phyloP scores from a whole-genome alignment of 2,888 invertebrate genomes.

The Bombyx huttoni region DNA sequence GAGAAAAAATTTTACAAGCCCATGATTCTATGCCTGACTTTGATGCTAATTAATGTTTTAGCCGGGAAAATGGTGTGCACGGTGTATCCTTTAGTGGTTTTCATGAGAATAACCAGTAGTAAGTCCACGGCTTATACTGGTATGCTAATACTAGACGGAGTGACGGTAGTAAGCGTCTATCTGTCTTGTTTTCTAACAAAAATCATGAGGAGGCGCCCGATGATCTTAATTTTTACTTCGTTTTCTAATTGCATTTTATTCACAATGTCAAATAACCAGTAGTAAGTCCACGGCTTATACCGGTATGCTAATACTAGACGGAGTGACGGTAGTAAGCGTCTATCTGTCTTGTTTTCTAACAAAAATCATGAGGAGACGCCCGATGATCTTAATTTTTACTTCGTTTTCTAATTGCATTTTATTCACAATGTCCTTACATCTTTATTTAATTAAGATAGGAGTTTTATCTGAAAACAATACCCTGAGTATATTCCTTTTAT shows the following conservation, averaged over 20 bases:
- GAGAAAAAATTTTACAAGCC: constrained; percentile 26
- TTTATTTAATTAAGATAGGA: constrained; percentile 16
- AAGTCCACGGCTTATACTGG: constrained; percentile 25
- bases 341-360: constrained; percentile 17
- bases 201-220: constrained; percentile 16
- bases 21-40: constrained; percentile 10
- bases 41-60: constrained; percentile 11
- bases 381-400: constrained; percentile 17
- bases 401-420: constrained; percentile 14
- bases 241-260: constrained; percentile 16
- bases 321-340: constrained; percentile 26
- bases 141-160: constrained; percentile 34
- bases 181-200: constrained; percentile 15
- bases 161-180: constrained; percentile 29
- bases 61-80: constrained; percentile 26
- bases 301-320: constrained; percentile 33
- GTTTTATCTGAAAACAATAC: constrained; percentile 16
- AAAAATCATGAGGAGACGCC: constrained; percentile 17
- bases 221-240: constrained; percentile 17
- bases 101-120: constrained; percentile 23
- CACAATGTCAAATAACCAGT: constrained; percentile 11
- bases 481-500: constrained; percentile 14
- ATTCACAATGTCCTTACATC: constrained; percentile 16
- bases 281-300: constrained; percentile 25
- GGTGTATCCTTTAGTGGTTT: constrained; percentile 28